Percentiles rank a stretch among this genome's conserved stretches.
These are phyloP conservation scores for Eira barbara DNA, from an alignment of 2,113 vertebrate genomes.

Conservation along the genomic window DNA sequence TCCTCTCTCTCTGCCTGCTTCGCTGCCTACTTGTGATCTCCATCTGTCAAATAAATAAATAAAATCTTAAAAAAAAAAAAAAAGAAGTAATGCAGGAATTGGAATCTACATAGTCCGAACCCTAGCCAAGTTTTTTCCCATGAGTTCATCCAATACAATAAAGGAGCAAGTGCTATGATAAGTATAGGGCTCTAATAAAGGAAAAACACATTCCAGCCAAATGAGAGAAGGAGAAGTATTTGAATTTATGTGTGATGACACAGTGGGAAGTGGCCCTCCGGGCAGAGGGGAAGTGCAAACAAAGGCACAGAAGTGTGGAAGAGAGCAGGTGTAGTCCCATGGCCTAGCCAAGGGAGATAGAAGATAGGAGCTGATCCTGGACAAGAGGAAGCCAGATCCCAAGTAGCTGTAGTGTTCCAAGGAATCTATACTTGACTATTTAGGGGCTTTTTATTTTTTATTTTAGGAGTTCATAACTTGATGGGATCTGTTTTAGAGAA, in stretches of 20 bases:
- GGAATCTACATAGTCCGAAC: neutral
- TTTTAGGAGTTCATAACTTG: neutral
- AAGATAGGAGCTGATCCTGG: neutral
- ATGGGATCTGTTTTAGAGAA: neutral
- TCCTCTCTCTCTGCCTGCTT: too few species aligned
- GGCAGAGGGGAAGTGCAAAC: neutral
- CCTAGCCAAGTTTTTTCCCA: neutral
- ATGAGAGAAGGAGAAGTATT: neutral
- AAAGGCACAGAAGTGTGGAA: neutral
- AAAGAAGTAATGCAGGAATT: neutral
- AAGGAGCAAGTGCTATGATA: neutral
- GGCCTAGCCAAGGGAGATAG: neutral
- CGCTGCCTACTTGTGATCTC: too few species aligned
- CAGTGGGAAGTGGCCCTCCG: neutral
- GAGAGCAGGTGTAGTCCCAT: neutral
- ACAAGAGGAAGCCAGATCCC: neutral
- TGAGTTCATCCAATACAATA: neutral
- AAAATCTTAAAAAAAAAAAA: too few species aligned
- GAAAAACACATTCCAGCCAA: neutral
- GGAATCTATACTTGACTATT: neutral
- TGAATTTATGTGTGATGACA: neutral
- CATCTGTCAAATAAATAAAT: too few species aligned
- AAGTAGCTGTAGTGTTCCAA: too few species aligned
- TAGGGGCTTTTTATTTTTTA: neutral
- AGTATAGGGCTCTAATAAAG: neutral